These are phyloP conservation scores for Onthophagus sagittarius DNA, from an alignment of 2,888 invertebrate species.

Conservation along the genomic window DNA sequence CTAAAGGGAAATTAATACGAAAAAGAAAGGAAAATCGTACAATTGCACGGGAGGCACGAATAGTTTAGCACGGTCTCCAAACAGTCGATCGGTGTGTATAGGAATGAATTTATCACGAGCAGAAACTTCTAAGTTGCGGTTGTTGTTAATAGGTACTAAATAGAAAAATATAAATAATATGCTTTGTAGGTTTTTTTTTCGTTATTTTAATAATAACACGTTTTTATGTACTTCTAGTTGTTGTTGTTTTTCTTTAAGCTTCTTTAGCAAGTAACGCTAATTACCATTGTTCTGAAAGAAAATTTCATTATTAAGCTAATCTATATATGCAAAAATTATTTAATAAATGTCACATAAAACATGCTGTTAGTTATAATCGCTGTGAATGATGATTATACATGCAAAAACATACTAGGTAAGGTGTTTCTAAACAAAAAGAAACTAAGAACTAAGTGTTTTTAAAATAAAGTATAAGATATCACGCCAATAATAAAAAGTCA, in stretches of 20 bases:
- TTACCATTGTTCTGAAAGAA: constrained; percentile 21
- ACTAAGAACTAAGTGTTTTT: no score
- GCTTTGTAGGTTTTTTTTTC: constrained; percentile 8
- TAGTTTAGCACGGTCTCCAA: neutral
- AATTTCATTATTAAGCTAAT: neutral
- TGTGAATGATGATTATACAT: no score
- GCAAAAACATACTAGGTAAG: no score
- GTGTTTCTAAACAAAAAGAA: no score
- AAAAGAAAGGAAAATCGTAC: neutral
- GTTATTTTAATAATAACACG: neutral
- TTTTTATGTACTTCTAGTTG: constrained; percentile 9
- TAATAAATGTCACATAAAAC: neutral
- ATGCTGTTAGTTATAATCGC: neutral
- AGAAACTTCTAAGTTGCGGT: constrained; percentile 11
- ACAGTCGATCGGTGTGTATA: constrained; percentile 3
- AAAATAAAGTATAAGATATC: no score
- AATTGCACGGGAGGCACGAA: constrained; percentile 9
- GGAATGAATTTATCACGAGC: constrained; percentile 26
- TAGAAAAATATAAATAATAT: constrained; percentile 21
- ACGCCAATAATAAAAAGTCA: no score
- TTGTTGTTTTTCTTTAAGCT: neutral
- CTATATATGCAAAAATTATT: no score
- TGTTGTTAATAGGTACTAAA: constrained; percentile 10
- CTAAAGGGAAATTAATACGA: neutral
- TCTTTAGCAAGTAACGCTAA: constrained; percentile 5